Percentiles rank a stretch among this genome's conserved stretches.
These are phyloP conservation scores for Aviceda subcristata DNA, from an alignment of 2,113 vertebrate species.

Conservation along the genomic window DNA sequence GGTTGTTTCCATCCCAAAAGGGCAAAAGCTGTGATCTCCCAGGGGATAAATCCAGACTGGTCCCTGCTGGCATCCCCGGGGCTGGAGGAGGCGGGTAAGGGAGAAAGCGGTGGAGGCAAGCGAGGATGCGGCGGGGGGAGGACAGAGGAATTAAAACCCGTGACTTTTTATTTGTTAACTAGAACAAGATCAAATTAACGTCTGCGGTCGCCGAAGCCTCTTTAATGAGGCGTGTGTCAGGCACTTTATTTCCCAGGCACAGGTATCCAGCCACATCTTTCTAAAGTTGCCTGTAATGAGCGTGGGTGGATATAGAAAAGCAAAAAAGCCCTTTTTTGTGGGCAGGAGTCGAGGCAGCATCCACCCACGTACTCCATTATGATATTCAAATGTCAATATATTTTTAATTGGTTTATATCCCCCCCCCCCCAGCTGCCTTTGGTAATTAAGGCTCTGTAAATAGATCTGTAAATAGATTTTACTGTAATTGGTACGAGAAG, in stretches of 20 bases:
- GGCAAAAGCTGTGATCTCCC: neutral
- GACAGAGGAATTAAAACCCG: neutral
- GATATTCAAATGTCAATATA: slow-evolving; percentile 69
- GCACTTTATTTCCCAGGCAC: neutral
- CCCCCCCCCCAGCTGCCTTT: slow-evolving; percentile 23
- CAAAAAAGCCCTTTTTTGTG: neutral
- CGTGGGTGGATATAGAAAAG: slow-evolving; percentile 51
- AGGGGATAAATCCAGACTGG: neutral
- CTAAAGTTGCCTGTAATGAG: slow-evolving; percentile 36
- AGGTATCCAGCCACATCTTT: slow-evolving; percentile 14
- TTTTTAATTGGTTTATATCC: slow-evolving; percentile 67
- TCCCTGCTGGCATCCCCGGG: fast-evolving
- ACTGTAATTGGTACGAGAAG: slow-evolving; percentile 54
- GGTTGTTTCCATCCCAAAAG: neutral
- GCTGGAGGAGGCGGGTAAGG: neutral
- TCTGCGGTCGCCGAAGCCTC: neutral
- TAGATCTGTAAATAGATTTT: slow-evolving; percentile 73
- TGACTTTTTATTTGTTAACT: neutral
- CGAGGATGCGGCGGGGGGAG: neutral
- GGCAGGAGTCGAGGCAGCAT: slow-evolving; percentile 45
- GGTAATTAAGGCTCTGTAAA: slow-evolving; percentile 67
- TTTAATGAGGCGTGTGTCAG: neutral
- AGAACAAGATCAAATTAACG: neutral
- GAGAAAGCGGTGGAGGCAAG: fast-evolving
- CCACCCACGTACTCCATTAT: slow-evolving; percentile 63